Conservation (phyloP, 2,113 vertebrate genomes). For the Balaenoptera acutorostrata region DNA sequence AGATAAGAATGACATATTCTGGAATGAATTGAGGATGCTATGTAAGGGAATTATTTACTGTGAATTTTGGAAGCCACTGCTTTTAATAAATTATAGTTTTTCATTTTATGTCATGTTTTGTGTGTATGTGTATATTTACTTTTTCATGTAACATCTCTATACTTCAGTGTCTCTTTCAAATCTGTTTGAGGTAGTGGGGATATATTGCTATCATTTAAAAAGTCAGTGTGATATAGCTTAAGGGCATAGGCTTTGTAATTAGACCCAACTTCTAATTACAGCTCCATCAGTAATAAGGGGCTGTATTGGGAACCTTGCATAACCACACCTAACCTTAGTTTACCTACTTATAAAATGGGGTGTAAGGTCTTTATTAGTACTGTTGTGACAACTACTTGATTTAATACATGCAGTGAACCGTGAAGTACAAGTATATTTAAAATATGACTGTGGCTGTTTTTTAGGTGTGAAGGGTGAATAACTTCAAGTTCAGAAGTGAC, state of each 20-base stretch:
- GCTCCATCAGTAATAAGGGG: background rate
- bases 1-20: conserved; percentile 23
- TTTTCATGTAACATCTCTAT: conserved; percentile 20
- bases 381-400: background rate
- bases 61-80: background rate
- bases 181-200: background rate
- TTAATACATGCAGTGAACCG: background rate
- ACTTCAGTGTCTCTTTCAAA: background rate
- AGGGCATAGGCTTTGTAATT: background rate
- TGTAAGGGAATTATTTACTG: background rate
- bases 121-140: background rate
- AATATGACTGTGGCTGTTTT: background rate
- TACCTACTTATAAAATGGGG: background rate
- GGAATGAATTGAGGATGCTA: background rate
- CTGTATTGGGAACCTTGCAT: background rate
- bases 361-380: background rate
- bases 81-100: conserved; percentile 10
- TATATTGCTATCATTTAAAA: background rate
- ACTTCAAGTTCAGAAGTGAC: background rate
- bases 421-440: background rate
- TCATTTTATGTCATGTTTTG: conserved; percentile 26
- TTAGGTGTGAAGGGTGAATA: conserved; percentile 15
- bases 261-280: background rate
- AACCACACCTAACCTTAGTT: background rate
- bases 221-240: background rate